These are phyloP conservation scores for Abrostola tripartita DNA, from an alignment of 2,888 invertebrate species.

Conservation along the genomic window DNA sequence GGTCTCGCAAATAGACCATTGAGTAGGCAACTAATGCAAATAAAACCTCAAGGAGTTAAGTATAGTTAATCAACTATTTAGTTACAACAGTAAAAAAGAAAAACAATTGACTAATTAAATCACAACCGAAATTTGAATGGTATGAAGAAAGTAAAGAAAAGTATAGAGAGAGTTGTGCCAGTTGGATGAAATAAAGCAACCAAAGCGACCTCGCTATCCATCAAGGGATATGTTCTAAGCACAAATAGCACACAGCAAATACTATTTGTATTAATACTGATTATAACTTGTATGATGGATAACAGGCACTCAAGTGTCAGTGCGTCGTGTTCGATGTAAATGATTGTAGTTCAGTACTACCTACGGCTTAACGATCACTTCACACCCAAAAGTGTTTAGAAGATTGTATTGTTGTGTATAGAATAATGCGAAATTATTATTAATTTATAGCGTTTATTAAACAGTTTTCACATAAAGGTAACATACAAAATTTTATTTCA, in stretches of 20 bases:
- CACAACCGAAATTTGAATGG: slow-evolving; percentile 74
- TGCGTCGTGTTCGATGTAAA: slow-evolving; percentile 68
- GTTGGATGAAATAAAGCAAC: slow-evolving; percentile 76
- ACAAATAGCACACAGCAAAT: slow-evolving; percentile 17
- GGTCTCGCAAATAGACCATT: slow-evolving; percentile 29
- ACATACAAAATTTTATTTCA: slow-evolving; percentile 84
- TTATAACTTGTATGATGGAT: slow-evolving; percentile 63
- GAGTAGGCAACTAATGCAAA: slow-evolving; percentile 37
- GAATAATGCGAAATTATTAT: slow-evolving; percentile 85
- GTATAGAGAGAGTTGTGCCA: slow-evolving; percentile 78
- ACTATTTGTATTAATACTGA: slow-evolving; percentile 24
- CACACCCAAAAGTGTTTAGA: slow-evolving; percentile 45
- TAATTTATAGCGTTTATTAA: slow-evolving; percentile 87
- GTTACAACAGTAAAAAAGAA: slow-evolving; percentile 83
- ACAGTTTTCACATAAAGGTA: slow-evolving; percentile 86
- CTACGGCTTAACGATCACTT: slow-evolving; percentile 33
- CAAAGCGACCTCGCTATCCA: slow-evolving; percentile 68
- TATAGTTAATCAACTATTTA: slow-evolving; percentile 83
- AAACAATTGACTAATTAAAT: slow-evolving; percentile 72
- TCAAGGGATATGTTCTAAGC: slow-evolving; percentile 49
- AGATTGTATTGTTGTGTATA: slow-evolving; percentile 68
- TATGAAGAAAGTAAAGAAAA: slow-evolving; percentile 75
- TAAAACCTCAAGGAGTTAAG: slow-evolving; percentile 68
- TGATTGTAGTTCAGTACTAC: slow-evolving; percentile 44
- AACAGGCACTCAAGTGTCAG: slow-evolving; percentile 66